Conservation (phyloP, 1,140 invertebrate genomes). For the Drosophila albomicans region DNA sequence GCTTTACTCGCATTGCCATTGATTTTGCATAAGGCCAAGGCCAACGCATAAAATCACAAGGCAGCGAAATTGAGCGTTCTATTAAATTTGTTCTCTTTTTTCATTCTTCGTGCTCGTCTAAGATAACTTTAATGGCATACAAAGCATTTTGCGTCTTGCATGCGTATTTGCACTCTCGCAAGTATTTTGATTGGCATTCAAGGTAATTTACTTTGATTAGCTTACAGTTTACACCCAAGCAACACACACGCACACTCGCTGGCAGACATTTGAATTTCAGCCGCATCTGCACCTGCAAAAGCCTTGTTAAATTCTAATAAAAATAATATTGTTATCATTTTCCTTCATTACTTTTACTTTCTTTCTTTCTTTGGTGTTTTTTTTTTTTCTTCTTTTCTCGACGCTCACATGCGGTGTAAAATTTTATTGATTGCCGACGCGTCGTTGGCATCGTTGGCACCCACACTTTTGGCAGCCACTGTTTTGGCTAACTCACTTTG, state of each 20-base stretch:
- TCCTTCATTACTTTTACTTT: conserved; percentile 11
- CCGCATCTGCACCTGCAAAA: neutral
- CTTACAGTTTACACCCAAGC: conserved; percentile 17
- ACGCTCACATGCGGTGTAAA: neutral
- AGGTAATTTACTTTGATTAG: conserved; percentile 40
- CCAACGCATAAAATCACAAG: conserved; percentile 2
- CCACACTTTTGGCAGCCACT: conserved; percentile 16
- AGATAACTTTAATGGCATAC: conserved; percentile 35
- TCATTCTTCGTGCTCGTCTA: neutral
- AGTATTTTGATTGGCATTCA: conserved; percentile 41
- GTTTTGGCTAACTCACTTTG: conserved; percentile 8
- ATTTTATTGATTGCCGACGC: conserved; percentile 31
- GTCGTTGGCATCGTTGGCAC: neutral
- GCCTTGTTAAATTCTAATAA: conserved; percentile 35
- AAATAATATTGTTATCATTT: conserved; percentile 41
- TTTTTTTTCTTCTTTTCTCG: neutral
- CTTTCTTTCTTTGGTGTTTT: neutral
- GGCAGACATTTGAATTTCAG: neutral
- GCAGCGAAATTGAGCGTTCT: neutral
- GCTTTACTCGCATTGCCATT: conserved; percentile 20
- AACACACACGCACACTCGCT: neutral
- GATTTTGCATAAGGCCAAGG: conserved; percentile 33
- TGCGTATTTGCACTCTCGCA: neutral
- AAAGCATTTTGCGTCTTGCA: conserved; percentile 22
- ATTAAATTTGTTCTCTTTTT: conserved; percentile 7